Base-by-base conservation (phyloP, 2,888 invertebrate species). In the Cryptus armator region DNA sequence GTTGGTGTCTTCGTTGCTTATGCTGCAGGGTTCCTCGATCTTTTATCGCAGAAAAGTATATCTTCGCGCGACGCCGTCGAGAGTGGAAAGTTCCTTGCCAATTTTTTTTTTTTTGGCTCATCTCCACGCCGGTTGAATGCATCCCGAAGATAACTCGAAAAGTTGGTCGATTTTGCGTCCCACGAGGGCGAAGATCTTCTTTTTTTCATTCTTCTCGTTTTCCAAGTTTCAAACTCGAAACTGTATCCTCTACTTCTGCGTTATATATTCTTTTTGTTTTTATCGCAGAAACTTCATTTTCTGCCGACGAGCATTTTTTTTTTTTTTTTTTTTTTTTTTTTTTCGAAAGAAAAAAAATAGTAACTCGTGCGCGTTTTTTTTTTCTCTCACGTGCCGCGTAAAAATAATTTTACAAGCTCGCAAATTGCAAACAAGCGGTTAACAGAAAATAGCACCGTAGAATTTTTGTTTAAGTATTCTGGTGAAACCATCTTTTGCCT, bases 401-500 rank as follows among this genome's bases (percentile, higher is more conserved):
- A 12, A 32, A n/a, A 29, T 10, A 29, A 29, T 32, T 10, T 48
- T 24, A 62, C 59, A 32, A 62, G 59, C 59, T 62, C 59, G 59
- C 24, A 62, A 29, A 4, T 48, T 62, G 29, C 32, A 62, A 62
- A n/a, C 59, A 32, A 32, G 29, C 59, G 32, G 14, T 12, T 32
- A 62, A 62, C 59, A 32, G 24, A 32, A 62, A 62, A 62, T 29
- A 62, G 59, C 59, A 62, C 59, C 59, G 59, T 62, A 32, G 32
- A 59, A 62, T 62, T 44, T 56, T 64, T 32, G 51, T 5, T 59
- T 53, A 24, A 56, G 16, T 3, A 53, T 64, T 81, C 29, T 12
- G 24, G 19, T 56, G 56, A 56, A 68, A 75, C 81, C 79, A 83
- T 81, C 81, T 82, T 79, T 24, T 56, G 24, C 56, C 59, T 81